phyloP scores from a whole-genome alignment of 2,113 vertebrate species.

The Amblyopsis rosae region DNA sequence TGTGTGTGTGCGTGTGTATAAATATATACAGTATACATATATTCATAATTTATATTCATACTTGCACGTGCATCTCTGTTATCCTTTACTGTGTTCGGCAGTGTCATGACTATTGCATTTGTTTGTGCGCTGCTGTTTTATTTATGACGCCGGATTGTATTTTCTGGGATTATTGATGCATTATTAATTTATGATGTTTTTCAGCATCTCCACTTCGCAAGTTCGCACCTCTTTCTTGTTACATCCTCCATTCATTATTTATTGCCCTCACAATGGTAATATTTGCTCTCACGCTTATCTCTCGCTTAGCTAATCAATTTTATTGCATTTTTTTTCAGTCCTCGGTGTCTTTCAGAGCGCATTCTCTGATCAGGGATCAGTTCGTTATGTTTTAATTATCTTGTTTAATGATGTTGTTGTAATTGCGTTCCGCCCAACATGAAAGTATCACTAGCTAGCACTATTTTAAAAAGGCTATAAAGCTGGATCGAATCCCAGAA shows the following conservation, averaged over 20 bases:
- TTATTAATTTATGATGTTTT: conserved; percentile 63
- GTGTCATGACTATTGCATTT: conserved; percentile 62
- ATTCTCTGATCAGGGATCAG: conserved; percentile 35
- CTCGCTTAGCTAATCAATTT: conserved; percentile 49
- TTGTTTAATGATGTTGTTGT: conserved; percentile 24
- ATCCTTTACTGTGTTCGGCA: conserved; percentile 36
- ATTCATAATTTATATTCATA: neutral
- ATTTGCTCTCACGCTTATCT: conserved; percentile 44
- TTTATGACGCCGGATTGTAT: conserved; percentile 55
- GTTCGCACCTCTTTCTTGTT: conserved; percentile 20
- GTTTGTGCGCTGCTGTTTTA: conserved; percentile 53
- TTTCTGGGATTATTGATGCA: conserved; percentile 60
- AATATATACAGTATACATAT: conserved; percentile 5
- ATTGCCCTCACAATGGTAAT: conserved; percentile 28
- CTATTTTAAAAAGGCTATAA: conserved; percentile 12
- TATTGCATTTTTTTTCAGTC: conserved; percentile 21
- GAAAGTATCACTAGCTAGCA: neutral
- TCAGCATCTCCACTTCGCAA: conserved; percentile 33
- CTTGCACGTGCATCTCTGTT: conserved; percentile 30
- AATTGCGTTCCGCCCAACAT: conserved; percentile 8
- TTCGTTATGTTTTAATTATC: conserved; percentile 44
- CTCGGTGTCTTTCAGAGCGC: conserved; percentile 32
- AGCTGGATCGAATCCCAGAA: conserved; percentile 22
- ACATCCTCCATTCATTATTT: conserved; percentile 33
- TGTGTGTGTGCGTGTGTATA: neutral